Evolutionary conservation across 1,140 invertebrate species (phyloP), one percentile per base, ranked within the genome.

Genomic region (Ruditapes philippinarum): DNA sequence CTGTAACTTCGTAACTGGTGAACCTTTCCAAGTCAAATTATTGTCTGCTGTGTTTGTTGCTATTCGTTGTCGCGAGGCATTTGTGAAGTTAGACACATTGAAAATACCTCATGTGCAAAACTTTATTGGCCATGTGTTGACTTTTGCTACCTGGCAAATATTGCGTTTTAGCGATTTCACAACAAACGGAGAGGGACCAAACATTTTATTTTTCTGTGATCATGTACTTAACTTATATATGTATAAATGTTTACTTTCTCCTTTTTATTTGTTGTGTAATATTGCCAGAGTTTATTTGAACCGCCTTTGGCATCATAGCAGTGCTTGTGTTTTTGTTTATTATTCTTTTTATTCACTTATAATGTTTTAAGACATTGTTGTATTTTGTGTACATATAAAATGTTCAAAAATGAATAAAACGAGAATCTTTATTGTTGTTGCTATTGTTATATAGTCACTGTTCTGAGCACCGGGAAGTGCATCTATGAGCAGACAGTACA

Each of bases 401-500:
- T 70, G 65, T 70, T 70, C 65, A 17, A 70, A 70, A 38, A 70
- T 38, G n/a, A 57, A n/a, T 38, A 70, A 70, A 70, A 70, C 33
- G 31, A 14, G 65, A 70, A 28, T 22, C 11, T 70, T 38, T 70
- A 31, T 12, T 5, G 33, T 36, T 36, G 62, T 65, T n/a, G n/a
- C n/a, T n/a, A n/a, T n/a, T n/a, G n/a, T n/a, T n/a, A n/a, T n/a
- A n/a, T n/a, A n/a, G n/a, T n/a, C n/a, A n/a, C n/a, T n/a, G n/a
- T n/a, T n/a, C n/a, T n/a, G n/a, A n/a, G n/a, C n/a, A n/a, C n/a
- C n/a, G n/a, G n/a, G n/a, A n/a, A n/a, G n/a, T n/a, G n/a, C n/a
- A n/a, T n/a, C n/a, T n/a, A n/a, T n/a, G n/a, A n/a, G n/a, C n/a
- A n/a, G n/a, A n/a, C n/a, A n/a, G n/a, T n/a, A n/a, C n/a, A n/a